Percentiles rank a stretch among this genome's conserved stretches.
Conservation (phyloP, 1,140 invertebrate species). For the Brachionus asplanchnoidis region DNA sequence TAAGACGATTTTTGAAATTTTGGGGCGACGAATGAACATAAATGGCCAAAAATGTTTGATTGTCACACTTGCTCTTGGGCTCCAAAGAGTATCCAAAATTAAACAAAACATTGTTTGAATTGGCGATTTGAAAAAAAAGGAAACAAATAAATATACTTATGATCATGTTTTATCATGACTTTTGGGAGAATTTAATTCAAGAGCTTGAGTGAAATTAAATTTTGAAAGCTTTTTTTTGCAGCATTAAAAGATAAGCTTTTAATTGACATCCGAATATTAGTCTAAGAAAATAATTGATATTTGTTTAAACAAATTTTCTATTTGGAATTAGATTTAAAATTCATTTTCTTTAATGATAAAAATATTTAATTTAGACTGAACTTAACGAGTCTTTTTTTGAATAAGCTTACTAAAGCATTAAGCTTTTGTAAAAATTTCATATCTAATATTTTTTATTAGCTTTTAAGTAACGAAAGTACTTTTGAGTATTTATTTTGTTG, state of each 20-base stretch:
- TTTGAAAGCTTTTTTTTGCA: neutral
- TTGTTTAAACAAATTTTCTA: neutral
- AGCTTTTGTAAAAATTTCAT: neutral
- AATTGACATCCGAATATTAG: neutral
- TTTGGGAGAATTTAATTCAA: neutral
- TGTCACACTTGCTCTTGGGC: neutral
- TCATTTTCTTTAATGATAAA: neutral
- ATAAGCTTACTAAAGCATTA: neutral
- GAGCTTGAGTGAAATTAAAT: neutral
- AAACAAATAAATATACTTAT: neutral
- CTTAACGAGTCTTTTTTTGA: neutral
- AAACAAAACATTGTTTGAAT: neutral
- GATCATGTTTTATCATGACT: neutral
- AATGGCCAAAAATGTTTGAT: conserved; percentile 1
- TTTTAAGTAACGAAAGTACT: neutral
- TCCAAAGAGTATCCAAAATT: neutral
- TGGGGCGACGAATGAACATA: conserved; percentile 41
- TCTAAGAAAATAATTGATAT: neutral
- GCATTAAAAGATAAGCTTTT: neutral
- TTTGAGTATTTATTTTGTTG: neutral
- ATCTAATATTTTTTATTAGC: neutral
- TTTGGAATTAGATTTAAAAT: neutral
- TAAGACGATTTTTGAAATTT: conserved; percentile 43
- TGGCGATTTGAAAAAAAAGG: neutral
- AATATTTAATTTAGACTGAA: neutral